Conservation (phyloP, 2,888 invertebrate genomes). For the Rhingia campestris region DNA sequence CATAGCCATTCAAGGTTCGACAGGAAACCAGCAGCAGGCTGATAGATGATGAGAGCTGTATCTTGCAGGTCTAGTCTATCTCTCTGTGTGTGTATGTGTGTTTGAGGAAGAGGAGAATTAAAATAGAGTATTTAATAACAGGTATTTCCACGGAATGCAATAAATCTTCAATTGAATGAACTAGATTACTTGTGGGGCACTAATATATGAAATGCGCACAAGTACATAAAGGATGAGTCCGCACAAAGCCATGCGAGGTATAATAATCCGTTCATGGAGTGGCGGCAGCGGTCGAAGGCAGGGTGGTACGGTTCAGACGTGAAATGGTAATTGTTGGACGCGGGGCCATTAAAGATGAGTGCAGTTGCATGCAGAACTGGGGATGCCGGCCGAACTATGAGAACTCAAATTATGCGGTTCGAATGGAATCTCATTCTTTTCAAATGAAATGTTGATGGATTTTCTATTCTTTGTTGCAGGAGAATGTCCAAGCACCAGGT, state of each 20-base stretch:
- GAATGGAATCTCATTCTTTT: constrained; percentile 19
- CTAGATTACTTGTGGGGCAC: constrained; percentile 68
- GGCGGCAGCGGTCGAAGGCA: background rate
- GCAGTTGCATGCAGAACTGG: constrained; percentile 20
- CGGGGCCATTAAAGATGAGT: constrained; percentile 59
- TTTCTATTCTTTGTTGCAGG: constrained; percentile 22
- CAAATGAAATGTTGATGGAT: constrained; percentile 28
- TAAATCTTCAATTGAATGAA: constrained; percentile 74
- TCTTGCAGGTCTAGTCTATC: background rate
- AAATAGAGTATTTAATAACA: constrained; percentile 72
- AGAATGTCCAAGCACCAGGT: constrained; percentile 14
- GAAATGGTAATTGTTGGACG: constrained; percentile 67
- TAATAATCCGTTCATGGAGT: constrained; percentile 30
- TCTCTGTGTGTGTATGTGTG: background rate
- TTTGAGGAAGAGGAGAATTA: constrained; percentile 69
- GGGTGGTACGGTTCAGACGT: background rate
- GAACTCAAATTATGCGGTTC: constrained; percentile 26
- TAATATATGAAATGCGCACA: constrained; percentile 6
- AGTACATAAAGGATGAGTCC: constrained; percentile 24
- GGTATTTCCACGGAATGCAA: constrained; percentile 71
- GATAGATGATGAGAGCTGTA: background rate
- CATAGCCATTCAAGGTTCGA: constrained; percentile 34
- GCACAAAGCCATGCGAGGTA: constrained; percentile 12
- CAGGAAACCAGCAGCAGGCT: constrained; percentile 52
- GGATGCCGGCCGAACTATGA: constrained; percentile 6